These are phyloP conservation scores for Trichoplax adhaerens DNA, from an alignment of 37 sponge, comb jelly and placozoan genomes.

Conservation along the genomic window DNA sequence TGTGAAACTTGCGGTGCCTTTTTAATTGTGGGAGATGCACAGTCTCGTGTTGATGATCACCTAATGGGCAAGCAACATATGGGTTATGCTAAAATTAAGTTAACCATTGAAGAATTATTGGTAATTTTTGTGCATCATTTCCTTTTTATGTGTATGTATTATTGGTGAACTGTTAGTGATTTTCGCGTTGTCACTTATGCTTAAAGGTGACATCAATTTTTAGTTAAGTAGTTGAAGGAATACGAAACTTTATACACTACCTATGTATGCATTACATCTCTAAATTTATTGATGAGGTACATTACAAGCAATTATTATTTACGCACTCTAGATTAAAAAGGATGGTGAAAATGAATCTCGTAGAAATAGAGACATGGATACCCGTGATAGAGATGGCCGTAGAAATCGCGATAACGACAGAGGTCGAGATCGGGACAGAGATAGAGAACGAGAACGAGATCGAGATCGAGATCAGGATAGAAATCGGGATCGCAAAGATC, in stretches of 20 bases:
- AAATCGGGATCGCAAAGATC: no score
- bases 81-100: conserved; percentile 59
- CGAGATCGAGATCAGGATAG: background rate
- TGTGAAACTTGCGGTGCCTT: conserved; percentile 90
- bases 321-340: background rate
- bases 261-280: no score
- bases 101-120: conserved; percentile 54
- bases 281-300: no score
- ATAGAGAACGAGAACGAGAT: background rate
- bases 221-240: no score
- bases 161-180: no score
- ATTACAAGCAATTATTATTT: no score
- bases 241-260: no score
- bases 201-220: no score
- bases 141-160: no score
- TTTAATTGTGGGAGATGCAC: conserved; percentile 84
- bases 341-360: conserved; percentile 13
- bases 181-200: no score
- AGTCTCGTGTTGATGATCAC: conserved; percentile 76
- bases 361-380: conserved; percentile 14
- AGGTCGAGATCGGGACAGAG: conserved; percentile 5
- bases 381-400: background rate
- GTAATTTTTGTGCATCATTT: conserved; percentile 10
- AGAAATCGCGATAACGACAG: background rate
- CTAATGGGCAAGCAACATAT: conserved; percentile 88